Percentiles rank a stretch among this genome's conserved stretches.
These are phyloP conservation scores for Cydia strobilella DNA, from an alignment of 1,140 invertebrate species.

Conservation along the genomic window DNA sequence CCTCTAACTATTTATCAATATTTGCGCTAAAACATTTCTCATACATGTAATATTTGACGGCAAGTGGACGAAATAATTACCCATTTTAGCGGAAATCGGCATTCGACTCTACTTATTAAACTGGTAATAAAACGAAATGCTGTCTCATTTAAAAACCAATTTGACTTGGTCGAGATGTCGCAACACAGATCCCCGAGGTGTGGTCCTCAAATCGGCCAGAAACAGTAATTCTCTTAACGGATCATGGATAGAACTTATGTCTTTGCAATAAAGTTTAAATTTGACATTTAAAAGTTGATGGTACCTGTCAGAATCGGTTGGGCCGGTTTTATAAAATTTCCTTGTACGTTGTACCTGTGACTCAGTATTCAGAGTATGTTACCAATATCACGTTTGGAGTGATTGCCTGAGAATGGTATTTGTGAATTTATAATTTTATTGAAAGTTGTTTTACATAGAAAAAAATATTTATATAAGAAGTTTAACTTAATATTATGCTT, in stretches of 20 bases:
- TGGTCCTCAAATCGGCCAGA: neutral
- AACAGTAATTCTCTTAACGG: neutral
- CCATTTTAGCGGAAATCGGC: slow-evolving; percentile 13
- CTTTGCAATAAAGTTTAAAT: too few relatives aligned
- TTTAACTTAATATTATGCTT: neutral
- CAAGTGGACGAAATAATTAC: slow-evolving; percentile 7
- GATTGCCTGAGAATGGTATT: slow-evolving; percentile 14
- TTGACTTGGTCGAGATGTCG: slow-evolving; percentile 15
- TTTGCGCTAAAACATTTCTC: neutral
- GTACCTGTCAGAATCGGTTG: neutral
- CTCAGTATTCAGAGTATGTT: slow-evolving; percentile 13
- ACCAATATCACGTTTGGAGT: neutral
- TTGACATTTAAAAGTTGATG: too few relatives aligned
- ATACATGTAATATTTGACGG: neutral
- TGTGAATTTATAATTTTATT: slow-evolving; percentile 25
- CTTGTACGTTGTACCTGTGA: neutral
- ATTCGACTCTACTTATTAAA: slow-evolving; percentile 9
- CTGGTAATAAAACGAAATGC: slow-evolving; percentile 2
- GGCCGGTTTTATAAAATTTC: slow-evolving; percentile 1
- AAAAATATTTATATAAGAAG: neutral
- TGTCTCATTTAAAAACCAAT: slow-evolving; percentile 19
- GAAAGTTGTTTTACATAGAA: slow-evolving; percentile 18
- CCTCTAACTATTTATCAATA: neutral
- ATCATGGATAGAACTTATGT: neutral
- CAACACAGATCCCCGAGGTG: slow-evolving; percentile 10